Conservation (phyloP, 2,797 vertebrate species). For the Parauchenoglanis ngamensis region DNA sequence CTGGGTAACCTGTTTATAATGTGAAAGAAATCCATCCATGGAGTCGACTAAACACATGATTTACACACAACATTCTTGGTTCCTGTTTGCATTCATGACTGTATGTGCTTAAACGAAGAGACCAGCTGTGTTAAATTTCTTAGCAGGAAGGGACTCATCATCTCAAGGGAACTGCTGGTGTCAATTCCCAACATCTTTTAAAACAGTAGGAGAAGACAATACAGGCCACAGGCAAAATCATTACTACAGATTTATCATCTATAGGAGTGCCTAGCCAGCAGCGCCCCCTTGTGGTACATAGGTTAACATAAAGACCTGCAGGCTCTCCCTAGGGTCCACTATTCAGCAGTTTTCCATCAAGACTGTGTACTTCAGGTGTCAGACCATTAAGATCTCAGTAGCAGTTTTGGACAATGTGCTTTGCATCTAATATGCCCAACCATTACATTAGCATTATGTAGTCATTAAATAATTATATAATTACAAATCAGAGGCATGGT, state of each 20-base stretch:
- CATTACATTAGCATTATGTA: too few relatives aligned
- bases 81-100: not conserved
- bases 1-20: not conserved
- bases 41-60: not conserved
- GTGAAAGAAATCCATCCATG: not conserved
- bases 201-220: constrained; percentile 25
- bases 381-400: not conserved
- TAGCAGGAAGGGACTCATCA: constrained; percentile 12
- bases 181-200: constrained; percentile 17
- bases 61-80: not conserved
- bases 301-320: not conserved
- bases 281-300: constrained; percentile 21
- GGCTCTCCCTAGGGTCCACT: not conserved
- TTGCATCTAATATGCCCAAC: not conserved
- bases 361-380: not conserved
- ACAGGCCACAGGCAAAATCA: not conserved
- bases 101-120: not conserved
- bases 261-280: not conserved
- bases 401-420: not conserved
- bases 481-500: not conserved
- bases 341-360: not conserved
- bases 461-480: not conserved
- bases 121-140: not conserved
- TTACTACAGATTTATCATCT: not conserved
- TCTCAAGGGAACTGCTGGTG: not conserved